These are phyloP conservation scores for Hippolais icterina DNA, from an alignment of 2,113 vertebrate species.

Conservation along the genomic window DNA sequence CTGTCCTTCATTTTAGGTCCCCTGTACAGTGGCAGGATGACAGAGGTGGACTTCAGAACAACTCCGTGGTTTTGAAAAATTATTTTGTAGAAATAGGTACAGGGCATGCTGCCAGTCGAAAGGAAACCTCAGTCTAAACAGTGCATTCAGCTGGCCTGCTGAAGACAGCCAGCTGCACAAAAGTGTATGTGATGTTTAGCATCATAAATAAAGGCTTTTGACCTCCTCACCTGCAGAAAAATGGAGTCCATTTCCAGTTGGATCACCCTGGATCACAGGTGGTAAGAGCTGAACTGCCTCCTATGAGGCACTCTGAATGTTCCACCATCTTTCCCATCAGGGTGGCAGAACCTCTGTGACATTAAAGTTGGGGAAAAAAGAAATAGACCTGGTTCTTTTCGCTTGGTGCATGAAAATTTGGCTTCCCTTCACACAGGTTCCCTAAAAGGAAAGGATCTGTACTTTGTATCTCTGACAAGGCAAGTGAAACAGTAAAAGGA, in stretches of 20 bases:
- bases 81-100: not conserved
- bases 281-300: not conserved
- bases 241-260: not conserved
- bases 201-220: not conserved
- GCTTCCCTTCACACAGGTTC: not conserved
- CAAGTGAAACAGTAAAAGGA: not conserved
- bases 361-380: not conserved
- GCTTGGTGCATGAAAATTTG: not conserved
- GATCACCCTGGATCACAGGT: not conserved
- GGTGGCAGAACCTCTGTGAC: not conserved
- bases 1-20: not conserved
- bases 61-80: not conserved
- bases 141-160: not conserved
- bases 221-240: not conserved
- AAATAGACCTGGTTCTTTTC: not conserved
- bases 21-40: not conserved
- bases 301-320: not conserved
- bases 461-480: not conserved
- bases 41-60: not conserved
- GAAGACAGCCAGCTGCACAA: constrained; percentile 9
- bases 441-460: not conserved
- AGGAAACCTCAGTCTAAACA: constrained; percentile 11
- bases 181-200: not conserved
- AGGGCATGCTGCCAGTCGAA: not conserved
- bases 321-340: not conserved